Evolutionary conservation across 2,113 vertebrate genomes (phyloP), one percentile per base, ranked within the genome.

Genomic region (Trachemys scripta): DNA sequence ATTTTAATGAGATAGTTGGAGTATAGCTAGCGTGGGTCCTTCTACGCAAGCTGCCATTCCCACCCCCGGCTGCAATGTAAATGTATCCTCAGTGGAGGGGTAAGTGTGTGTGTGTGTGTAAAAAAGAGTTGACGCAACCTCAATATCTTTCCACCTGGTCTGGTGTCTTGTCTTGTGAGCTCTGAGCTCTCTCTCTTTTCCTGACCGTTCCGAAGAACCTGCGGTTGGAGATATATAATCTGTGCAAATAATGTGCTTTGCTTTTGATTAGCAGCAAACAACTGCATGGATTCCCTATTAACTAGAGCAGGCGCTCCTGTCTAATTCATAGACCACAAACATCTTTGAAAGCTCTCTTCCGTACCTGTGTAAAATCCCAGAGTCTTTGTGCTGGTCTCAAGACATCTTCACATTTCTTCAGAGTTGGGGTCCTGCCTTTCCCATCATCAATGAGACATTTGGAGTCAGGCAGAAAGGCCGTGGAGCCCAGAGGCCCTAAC

Each of bases 361-460:
- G 0, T 90, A 99, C 99, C 99, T 99, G 99, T 54, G 99, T 99
- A 90, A 99, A 99, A 97, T 99, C 99, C 99, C 99, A 99, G 81
- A 99, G 99, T 88, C 99, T 98, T 97, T 99, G 99, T 0, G 99
- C 98, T 3, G 98, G 97, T 92, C 99, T 98, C 22, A 98, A 97
- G 54, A 99, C 98, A 0, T 98, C 98, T 11, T 99, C 99, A 1
- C 99, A 99, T 97, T 99, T 99, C 96, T 98, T 99, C 96, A 99
- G 97, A n/a, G 98, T 98, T 0, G 99, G 99, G 0, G 97, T 98
- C 16, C 99, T 99, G 91, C 99, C 99, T 97, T 98, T 99, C 80
- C 99, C 99, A 0, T 99, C 99, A 0, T 99, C 99, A 4, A 99
- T 96, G 14, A 99, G 99, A 93, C 99, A 99, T 98, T 99, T 99